A percentile compares a stretch with the other conserved stretches of the same genome.
These are phyloP conservation scores for Poicephalus gulielmi DNA, from an alignment of 2,113 vertebrate genomes.

Conservation along the genomic window DNA sequence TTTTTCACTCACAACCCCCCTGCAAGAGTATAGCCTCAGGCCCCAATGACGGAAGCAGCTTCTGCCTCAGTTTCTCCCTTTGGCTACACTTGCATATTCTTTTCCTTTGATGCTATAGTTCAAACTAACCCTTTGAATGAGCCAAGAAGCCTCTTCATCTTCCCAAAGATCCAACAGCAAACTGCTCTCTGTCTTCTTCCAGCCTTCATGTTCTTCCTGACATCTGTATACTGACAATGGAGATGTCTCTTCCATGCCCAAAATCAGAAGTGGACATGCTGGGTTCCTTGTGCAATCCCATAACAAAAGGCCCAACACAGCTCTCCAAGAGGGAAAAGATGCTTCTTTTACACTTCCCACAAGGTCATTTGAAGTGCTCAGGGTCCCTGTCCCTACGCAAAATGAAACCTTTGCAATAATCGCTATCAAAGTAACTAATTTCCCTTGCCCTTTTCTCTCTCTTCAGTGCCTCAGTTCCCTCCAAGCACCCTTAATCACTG, in stretches of 20 bases:
- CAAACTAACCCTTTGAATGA: background rate
- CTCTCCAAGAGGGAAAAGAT: background rate
- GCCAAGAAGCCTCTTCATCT: background rate
- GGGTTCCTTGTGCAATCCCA: background rate
- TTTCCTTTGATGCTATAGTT: background rate
- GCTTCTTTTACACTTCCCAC: background rate
- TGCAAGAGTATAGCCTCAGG: background rate
- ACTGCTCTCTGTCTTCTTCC: background rate
- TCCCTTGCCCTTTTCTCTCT: background rate
- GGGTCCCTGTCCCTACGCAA: background rate
- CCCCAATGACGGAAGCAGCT: background rate
- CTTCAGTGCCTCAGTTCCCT: background rate
- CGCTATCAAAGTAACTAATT: background rate
- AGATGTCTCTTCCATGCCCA: background rate
- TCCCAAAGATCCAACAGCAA: background rate
- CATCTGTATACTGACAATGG: background rate
- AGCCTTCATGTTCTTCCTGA: background rate
- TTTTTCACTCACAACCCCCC: background rate
- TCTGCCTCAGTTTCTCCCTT: background rate
- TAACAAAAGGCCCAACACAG: background rate
- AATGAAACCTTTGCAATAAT: background rate
- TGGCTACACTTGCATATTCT: too few relatives aligned
- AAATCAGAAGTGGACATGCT: fast-evolving
- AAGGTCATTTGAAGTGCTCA: fast-evolving
- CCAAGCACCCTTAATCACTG: background rate